Evolutionary conservation across 2,113 vertebrate species (phyloP).

Genomic region (Acanthisitta chloris): DNA sequence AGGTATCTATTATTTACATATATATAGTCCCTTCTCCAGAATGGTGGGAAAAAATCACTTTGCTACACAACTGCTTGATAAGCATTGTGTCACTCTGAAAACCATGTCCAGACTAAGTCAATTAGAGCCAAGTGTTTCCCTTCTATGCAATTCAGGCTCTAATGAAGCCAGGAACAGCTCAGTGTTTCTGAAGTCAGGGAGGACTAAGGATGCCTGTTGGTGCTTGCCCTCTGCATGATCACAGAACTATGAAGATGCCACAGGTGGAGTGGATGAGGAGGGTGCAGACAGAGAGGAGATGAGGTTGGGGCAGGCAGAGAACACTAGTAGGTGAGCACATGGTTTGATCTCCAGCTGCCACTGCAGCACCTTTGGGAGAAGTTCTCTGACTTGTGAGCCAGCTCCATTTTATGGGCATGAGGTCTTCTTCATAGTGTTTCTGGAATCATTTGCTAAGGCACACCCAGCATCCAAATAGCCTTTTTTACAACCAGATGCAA

Average conservation of each 20-base stretch:
- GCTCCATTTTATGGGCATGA: background rate
- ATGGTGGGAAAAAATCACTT: background rate
- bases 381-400: background rate
- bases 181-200: background rate
- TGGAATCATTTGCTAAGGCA: background rate
- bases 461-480: background rate
- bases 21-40: background rate
- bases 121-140: background rate
- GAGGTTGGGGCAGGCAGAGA: background rate
- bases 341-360: background rate
- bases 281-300: background rate
- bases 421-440: background rate
- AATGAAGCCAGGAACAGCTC: background rate
- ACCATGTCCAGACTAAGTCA: background rate
- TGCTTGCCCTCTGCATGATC: background rate
- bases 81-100: background rate
- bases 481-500: background rate
- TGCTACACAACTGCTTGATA: background rate
- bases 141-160: background rate
- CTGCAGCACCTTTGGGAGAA: background rate
- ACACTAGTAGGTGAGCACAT: background rate
- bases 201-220: background rate
- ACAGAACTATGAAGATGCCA: background rate
- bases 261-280: fast-evolving
- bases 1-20: background rate